Evolutionary conservation across 2,113 vertebrate species (phyloP).

Genomic region (Bubo bubo): DNA sequence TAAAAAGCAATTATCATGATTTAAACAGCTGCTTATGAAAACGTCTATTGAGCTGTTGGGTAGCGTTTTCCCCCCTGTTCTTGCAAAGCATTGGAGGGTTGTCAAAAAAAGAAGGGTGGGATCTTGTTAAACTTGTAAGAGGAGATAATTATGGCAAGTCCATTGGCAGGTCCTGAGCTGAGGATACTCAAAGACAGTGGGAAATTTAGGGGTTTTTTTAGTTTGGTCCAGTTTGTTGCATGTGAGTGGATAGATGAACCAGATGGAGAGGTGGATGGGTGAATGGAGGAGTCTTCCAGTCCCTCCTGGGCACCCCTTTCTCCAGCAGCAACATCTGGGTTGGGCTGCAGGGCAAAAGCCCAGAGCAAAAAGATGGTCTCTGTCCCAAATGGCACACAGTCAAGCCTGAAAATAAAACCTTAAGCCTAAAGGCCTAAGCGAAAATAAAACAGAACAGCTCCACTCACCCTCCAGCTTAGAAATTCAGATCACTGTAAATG

Average conservation of each 20-base stretch:
- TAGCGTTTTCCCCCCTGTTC: fast-evolving
- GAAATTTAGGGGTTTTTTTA: fast-evolving
- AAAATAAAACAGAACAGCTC: neutral
- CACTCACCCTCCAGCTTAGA: neutral
- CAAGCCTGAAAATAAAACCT: neutral
- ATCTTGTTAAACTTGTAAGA: neutral
- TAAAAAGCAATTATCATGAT: neutral
- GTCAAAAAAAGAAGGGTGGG: neutral
- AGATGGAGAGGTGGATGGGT: neutral
- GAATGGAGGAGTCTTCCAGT: neutral
- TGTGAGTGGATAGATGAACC: neutral
- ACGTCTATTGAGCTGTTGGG: neutral
- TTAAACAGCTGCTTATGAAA: neutral
- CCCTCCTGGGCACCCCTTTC: neutral
- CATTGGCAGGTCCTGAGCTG: neutral
- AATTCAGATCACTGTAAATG: neutral
- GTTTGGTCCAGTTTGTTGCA: neutral
- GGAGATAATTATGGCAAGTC: neutral
- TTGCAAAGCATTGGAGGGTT: neutral
- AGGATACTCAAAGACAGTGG: neutral
- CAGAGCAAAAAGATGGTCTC: neutral
- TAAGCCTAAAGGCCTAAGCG: neutral
- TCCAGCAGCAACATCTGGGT: neutral
- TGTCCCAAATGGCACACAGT: neutral
- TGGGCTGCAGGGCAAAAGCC: neutral